Percentiles rank a stretch among this genome's conserved stretches.
phyloP scores from a whole-genome alignment of 2,113 vertebrate species.

The Argyrosomus japonicus region DNA sequence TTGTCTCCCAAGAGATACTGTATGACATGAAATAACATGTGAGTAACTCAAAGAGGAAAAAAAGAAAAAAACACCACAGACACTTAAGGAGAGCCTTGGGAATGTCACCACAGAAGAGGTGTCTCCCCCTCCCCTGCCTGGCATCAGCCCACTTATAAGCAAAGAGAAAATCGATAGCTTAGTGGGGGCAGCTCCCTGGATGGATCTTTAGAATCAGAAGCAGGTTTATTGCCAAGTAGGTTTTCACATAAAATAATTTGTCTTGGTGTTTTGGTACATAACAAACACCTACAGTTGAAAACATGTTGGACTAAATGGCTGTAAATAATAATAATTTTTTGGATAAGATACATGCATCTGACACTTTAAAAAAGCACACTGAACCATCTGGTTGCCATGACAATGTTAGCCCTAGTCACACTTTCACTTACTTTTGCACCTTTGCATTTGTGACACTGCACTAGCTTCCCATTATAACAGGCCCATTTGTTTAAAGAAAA shows the following conservation, averaged over 20 bases:
- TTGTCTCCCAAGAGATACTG: background rate
- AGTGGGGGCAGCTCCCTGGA: constrained; percentile 28
- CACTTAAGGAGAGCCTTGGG: background rate
- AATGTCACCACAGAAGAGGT: constrained; percentile 33
- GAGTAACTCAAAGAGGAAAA: background rate
- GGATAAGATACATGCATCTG: background rate
- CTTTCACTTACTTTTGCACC: background rate
- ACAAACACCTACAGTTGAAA: background rate
- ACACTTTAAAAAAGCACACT: background rate
- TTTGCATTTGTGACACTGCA: background rate
- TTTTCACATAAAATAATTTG: no score
- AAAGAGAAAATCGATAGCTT: constrained; percentile 41
- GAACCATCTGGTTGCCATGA: constrained; percentile 15
- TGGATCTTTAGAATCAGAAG: background rate
- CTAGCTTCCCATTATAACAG: background rate
- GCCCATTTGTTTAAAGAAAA: background rate
- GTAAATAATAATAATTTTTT: constrained; percentile 10
- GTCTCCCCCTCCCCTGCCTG: background rate
- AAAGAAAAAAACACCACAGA: background rate
- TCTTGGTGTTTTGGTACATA: no score
- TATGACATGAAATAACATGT: constrained; percentile 12
- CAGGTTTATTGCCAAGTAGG: no score
- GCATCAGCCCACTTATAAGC: constrained; percentile 33
- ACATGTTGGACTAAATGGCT: constrained; percentile 32
- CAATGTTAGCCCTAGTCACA: background rate